Evolutionary conservation across 2,888 invertebrate genomes (phyloP).

Genomic region (Axea sp.): DNA sequence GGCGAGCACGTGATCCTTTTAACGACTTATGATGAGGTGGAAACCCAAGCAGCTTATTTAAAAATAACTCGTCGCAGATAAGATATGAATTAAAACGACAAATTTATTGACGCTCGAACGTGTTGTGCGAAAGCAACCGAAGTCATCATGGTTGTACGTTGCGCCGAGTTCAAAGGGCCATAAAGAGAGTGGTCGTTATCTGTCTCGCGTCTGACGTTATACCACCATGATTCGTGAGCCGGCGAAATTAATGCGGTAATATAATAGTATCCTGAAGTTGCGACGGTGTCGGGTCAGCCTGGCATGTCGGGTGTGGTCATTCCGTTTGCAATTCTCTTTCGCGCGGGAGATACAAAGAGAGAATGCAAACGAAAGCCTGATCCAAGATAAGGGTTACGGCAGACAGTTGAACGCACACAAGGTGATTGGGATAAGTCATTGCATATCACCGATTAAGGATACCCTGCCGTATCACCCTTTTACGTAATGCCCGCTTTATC

Average conservation of each 20-base stretch:
- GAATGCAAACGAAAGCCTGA: conserved; percentile 69
- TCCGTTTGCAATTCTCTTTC: conserved; percentile 52
- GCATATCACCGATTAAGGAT: conserved; percentile 50
- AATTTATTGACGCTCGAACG: neutral
- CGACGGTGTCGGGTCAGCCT: conserved; percentile 52
- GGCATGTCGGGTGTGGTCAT: conserved; percentile 75
- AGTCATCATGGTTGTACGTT: neutral
- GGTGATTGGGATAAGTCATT: conserved; percentile 48
- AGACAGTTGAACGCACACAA: too few species aligned
- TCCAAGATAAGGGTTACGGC: conserved; percentile 70
- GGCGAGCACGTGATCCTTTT: too few species aligned
- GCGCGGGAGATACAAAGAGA: conserved; percentile 58
- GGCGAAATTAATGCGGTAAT: conserved; percentile 33
- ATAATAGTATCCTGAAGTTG: conserved; percentile 48
- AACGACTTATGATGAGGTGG: too few species aligned
- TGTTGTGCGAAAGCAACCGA: neutral
- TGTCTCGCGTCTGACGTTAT: conserved; percentile 11
- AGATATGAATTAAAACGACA: neutral
- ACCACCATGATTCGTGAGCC: conserved; percentile 27
- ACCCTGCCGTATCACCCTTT: conserved; percentile 26
- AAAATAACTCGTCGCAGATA: neutral
- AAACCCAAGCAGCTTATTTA: too few species aligned
- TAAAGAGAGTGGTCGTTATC: conserved; percentile 18
- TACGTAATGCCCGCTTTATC: conserved; percentile 34
- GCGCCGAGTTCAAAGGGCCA: conserved; percentile 17